phyloP scores from a whole-genome alignment of 2,797 vertebrate genomes.

The Notolabrus celidotus region DNA sequence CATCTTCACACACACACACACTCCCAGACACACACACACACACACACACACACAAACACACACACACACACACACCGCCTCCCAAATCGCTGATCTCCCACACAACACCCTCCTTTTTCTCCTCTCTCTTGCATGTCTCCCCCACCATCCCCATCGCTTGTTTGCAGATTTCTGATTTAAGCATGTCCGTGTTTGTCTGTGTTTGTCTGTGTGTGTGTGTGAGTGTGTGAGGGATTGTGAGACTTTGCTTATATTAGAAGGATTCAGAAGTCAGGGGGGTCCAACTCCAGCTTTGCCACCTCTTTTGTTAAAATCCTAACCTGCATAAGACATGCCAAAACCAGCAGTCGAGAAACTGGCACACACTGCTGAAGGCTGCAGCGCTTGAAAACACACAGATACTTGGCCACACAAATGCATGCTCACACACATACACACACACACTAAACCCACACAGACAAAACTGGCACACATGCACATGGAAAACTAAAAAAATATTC shows the following conservation, averaged over 20 bases:
- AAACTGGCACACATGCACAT: constrained; percentile 9
- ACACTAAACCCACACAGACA: not conserved
- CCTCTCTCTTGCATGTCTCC: constrained; percentile 18
- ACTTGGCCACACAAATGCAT: constrained; percentile 2
- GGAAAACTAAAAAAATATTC: constrained; percentile 8
- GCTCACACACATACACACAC: not conserved
- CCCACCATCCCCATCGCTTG: constrained; percentile 5
- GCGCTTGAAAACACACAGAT: constrained; percentile 9
- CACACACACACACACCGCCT: not conserved
- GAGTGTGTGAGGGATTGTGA: constrained; percentile 17
- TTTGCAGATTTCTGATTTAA: constrained; percentile 31
- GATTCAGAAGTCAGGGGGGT: constrained; percentile 55
- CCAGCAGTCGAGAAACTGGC: constrained; percentile 27
- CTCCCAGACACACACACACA: constrained; percentile 15
- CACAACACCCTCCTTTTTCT: constrained; percentile 19
- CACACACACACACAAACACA: constrained; percentile 9
- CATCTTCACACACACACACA: not conserved
- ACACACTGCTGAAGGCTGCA: not conserved
- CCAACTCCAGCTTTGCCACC: constrained; percentile 51
- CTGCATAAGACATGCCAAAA: constrained; percentile 42
- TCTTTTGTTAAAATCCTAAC: constrained; percentile 64
- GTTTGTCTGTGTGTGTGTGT: not conserved
- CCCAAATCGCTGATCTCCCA: constrained; percentile 12
- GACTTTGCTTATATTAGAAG: constrained; percentile 31
- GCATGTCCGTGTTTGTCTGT: not conserved